A percentile compares a stretch with the other conserved stretches of the same genome.
Evolutionary conservation across 2,797 vertebrate species (phyloP).

Genomic region (Hemitrygon akajei): DNA sequence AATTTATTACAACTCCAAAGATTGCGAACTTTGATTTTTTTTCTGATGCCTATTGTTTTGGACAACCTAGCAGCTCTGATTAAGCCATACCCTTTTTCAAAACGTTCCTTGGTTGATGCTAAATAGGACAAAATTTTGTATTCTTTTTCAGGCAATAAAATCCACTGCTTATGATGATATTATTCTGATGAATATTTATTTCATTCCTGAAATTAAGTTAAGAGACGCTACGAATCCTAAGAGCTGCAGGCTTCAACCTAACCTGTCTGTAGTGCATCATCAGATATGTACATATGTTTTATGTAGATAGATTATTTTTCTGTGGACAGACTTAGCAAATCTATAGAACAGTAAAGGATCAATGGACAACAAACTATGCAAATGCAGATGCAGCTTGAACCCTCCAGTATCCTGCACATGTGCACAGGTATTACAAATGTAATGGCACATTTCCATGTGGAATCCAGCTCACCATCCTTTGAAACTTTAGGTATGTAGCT

Average conservation of each 20-base stretch:
- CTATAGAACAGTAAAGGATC: too few relatives aligned
- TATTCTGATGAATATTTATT: neutral
- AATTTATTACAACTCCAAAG: neutral
- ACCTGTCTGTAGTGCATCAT: too few relatives aligned
- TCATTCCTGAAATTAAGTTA: neutral
- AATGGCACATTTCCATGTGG: too few relatives aligned
- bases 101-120: neutral
- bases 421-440: too few relatives aligned
- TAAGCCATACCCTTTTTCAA: neutral
- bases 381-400: too few relatives aligned
- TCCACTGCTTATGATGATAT: neutral
- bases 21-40: neutral
- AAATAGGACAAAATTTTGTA: neutral
- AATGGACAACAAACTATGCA: too few relatives aligned
- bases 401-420: too few relatives aligned
- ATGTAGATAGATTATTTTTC: too few relatives aligned
- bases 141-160: neutral
- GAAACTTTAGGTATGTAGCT: neutral
- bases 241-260: too few relatives aligned
- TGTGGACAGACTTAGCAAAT: too few relatives aligned
- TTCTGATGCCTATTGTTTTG: neutral
- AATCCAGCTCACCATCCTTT: neutral
- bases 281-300: too few relatives aligned
- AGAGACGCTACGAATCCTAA: too few relatives aligned
- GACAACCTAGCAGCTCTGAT: neutral